phyloP scores from a whole-genome alignment of 2,797 vertebrate species.

The Lepilemur septentrionalis region DNA sequence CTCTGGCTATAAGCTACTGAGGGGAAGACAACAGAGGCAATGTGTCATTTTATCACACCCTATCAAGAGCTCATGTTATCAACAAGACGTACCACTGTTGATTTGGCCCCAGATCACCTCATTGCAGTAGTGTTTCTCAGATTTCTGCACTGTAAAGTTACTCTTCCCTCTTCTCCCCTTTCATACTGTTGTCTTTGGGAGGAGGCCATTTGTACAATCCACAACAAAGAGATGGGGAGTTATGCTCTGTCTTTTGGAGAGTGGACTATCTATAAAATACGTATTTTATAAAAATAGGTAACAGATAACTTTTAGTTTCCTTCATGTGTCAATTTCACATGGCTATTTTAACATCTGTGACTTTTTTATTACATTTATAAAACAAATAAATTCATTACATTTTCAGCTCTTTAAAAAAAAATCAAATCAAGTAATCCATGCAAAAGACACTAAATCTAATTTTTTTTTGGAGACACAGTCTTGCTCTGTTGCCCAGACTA shows the following conservation, averaged over 20 bases:
- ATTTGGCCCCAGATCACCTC: not conserved
- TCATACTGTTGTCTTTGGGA: not conserved
- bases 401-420: not conserved
- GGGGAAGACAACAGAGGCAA: not conserved
- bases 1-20: not conserved
- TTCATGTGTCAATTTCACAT: not conserved
- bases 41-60: not conserved
- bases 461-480: not conserved
- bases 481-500: too few species aligned
- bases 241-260: not conserved
- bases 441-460: not conserved
- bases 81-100: not conserved
- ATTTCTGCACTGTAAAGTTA: not conserved
- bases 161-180: not conserved
- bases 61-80: not conserved
- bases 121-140: not conserved
- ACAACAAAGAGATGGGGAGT: not conserved
- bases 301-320: not conserved
- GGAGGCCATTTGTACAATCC: not conserved
- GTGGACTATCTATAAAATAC: not conserved
- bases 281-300: not conserved
- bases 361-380: not conserved
- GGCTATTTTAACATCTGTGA: not conserved
- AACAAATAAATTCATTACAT: not conserved
- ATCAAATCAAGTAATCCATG: not conserved